Conservation (phyloP, 2,888 invertebrate genomes). For the Pardosa pseudoannulata region DNA sequence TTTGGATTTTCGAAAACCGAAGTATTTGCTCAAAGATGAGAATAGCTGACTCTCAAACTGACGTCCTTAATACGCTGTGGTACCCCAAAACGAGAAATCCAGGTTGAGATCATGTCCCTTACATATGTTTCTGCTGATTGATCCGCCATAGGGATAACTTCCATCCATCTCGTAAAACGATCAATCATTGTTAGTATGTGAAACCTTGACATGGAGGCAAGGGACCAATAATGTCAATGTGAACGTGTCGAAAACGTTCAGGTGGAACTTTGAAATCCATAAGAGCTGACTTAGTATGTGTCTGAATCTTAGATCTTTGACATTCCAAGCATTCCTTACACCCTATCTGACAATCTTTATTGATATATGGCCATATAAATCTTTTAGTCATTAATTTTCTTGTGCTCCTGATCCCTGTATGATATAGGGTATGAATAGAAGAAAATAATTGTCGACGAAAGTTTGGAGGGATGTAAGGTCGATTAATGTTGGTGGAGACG, state of each 20-base stretch:
- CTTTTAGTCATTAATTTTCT: background rate
- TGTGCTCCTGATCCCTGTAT: background rate
- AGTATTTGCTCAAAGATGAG: constrained; percentile 70
- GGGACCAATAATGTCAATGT: background rate
- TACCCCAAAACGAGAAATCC: constrained; percentile 74
- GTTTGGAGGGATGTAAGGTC: background rate
- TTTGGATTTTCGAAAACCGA: constrained; percentile 74
- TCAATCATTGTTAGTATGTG: constrained; percentile 31
- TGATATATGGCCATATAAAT: constrained; percentile 6
- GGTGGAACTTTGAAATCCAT: constrained; percentile 29
- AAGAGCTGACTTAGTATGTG: constrained; percentile 27
- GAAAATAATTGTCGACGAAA: background rate
- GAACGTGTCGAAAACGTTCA: background rate
- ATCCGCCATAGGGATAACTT: constrained; percentile 74
- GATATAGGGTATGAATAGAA: background rate
- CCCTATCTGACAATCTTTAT: constrained; percentile 38
- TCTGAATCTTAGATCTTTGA: constrained; percentile 21
- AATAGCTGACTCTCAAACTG: constrained; percentile 72
- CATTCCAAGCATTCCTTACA: constrained; percentile 23
- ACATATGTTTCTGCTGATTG: constrained; percentile 65
- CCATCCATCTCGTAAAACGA: constrained; percentile 71
- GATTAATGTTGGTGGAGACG: background rate
- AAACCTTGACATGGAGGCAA: constrained; percentile 23
- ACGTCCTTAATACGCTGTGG: constrained; percentile 73
- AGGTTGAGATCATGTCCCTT: constrained; percentile 68